Evolutionary conservation across 2,888 invertebrate genomes (phyloP).

Genomic region (Agrilus biguttatus): DNA sequence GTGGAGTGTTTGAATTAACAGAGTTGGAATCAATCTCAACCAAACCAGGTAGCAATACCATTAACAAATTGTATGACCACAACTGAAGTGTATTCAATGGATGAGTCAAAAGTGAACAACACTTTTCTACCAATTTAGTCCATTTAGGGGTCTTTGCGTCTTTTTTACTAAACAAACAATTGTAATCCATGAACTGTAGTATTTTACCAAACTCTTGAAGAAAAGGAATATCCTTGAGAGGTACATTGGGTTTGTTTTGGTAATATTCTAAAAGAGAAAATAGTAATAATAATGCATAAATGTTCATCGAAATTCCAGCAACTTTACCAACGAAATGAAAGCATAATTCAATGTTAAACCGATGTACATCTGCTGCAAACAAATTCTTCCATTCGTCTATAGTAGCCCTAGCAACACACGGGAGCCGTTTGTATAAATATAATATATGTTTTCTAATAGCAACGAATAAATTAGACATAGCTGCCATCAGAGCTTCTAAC

Average conservation of each 20-base stretch:
- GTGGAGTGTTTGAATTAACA: slow-evolving; percentile 30
- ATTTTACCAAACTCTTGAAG: slow-evolving; percentile 21
- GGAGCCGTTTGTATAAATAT: slow-evolving; percentile 22
- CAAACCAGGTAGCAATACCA: slow-evolving; percentile 28
- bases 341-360: slow-evolving; percentile 38
- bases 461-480: slow-evolving; percentile 39
- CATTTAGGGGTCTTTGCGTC: slow-evolving; percentile 20
- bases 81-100: slow-evolving; percentile 30
- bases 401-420: slow-evolving; percentile 25
- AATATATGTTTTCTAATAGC: slow-evolving; percentile 33
- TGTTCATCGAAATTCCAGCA: neutral
- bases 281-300: slow-evolving; percentile 3
- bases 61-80: slow-evolving; percentile 34
- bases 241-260: slow-evolving; percentile 8
- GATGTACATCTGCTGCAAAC: slow-evolving; percentile 49
- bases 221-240: slow-evolving; percentile 17
- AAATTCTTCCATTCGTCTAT: slow-evolving; percentile 64
- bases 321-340: slow-evolving; percentile 29
- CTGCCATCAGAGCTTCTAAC: slow-evolving; percentile 36
- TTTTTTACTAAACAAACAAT: slow-evolving; percentile 8
- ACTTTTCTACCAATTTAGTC: slow-evolving; percentile 26
- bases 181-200: slow-evolving; percentile 14
- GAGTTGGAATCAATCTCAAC: slow-evolving; percentile 31
- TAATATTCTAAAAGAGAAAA: slow-evolving; percentile 17
- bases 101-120: slow-evolving; percentile 28